These are phyloP conservation scores for Hoplostethus atlanticus DNA, from an alignment of 2,797 vertebrate genomes.

Conservation along the genomic window DNA sequence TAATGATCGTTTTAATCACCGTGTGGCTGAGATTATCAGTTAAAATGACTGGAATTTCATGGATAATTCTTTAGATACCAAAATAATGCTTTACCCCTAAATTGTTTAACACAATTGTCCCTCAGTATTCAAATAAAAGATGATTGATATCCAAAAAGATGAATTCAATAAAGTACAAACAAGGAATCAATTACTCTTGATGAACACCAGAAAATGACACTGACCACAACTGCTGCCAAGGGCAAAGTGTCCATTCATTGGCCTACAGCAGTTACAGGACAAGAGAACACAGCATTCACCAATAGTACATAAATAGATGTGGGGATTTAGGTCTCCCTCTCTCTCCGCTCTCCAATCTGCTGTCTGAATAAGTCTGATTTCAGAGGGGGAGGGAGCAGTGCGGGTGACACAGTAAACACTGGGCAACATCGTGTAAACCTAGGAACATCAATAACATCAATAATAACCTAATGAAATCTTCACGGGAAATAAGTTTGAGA, in stretches of 20 bases:
- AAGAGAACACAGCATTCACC: conserved; percentile 66
- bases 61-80: conserved; percentile 38
- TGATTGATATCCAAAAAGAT: too few relatives aligned
- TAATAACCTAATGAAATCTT: conserved; percentile 10
- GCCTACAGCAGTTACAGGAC: conserved; percentile 62
- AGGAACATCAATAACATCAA: conserved; percentile 16
- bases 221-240: conserved; percentile 54
- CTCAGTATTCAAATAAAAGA: neutral
- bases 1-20: conserved; percentile 60
- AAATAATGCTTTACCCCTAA: conserved; percentile 19
- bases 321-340: conserved; percentile 79
- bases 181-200: conserved; percentile 75
- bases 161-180: conserved; percentile 65
- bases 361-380: conserved; percentile 66
- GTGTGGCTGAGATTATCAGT: conserved; percentile 47
- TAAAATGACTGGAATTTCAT: conserved; percentile 47
- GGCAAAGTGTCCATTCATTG: conserved; percentile 51
- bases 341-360: conserved; percentile 71
- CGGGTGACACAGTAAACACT: conserved; percentile 71
- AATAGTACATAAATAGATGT: conserved; percentile 77
- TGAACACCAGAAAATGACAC: conserved; percentile 68
- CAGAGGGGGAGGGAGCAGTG: conserved; percentile 47
- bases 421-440: conserved; percentile 52
- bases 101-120: conserved; percentile 9
- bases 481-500: neutral